A percentile compares a stretch with the other conserved stretches of the same genome.
Conservation (phyloP, 2,797 vertebrate genomes). For the Hydrocynus forskahlii region DNA sequence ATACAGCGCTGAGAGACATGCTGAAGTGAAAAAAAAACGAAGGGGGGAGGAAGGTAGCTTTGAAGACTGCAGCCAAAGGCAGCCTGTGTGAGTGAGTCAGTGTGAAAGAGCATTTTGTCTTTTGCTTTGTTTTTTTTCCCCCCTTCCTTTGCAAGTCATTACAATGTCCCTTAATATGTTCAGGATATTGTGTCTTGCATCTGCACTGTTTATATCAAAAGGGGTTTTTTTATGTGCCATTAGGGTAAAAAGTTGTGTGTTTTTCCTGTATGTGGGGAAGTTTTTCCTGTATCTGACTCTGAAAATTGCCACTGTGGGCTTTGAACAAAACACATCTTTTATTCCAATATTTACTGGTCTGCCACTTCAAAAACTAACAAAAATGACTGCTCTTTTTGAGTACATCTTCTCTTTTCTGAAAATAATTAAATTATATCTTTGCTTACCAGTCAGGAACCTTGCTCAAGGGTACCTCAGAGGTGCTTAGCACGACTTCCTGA, state of each 20-base stretch:
- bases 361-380: not conserved
- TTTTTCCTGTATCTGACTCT: not conserved
- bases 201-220: conserved; percentile 47
- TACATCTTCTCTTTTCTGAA: no score
- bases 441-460: no score
- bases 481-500: no score
- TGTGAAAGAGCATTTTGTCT: conserved; percentile 35
- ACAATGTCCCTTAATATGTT: conserved; percentile 37
- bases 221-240: conserved; percentile 28
- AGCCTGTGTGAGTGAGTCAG: conserved; percentile 38
- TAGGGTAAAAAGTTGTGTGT: not conserved
- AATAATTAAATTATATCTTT: no score
- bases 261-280: not conserved
- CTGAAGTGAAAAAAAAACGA: conserved; percentile 29
- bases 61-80: conserved; percentile 54
- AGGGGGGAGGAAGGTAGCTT: conserved; percentile 37
- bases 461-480: no score
- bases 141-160: conserved; percentile 40
- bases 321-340: not conserved
- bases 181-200: conserved; percentile 51
- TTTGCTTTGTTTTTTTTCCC: conserved; percentile 7
- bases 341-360: not conserved
- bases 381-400: no score
- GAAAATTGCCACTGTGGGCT: not conserved
- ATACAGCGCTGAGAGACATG: conserved; percentile 55